Evolutionary conservation across 1,140 invertebrate genomes (phyloP), one percentile per base, ranked within the genome.

Genomic region (Panonychus citri): DNA sequence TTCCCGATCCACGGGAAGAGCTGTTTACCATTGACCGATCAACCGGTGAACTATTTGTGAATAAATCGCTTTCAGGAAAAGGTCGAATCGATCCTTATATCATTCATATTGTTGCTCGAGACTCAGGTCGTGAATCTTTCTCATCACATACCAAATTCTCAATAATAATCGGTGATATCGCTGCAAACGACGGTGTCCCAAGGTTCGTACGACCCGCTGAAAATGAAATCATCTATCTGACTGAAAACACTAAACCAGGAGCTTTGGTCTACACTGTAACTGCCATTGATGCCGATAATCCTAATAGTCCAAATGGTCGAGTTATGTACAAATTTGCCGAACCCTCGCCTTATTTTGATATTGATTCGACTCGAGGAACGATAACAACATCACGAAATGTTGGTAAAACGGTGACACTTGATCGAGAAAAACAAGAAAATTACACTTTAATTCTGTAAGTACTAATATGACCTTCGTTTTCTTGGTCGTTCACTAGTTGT

Each of bases 181-280:
- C 82, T 42, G 78, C 78, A 55, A 86, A 86, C 64, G 83, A 86
- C 66, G 83, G 83, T 0, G 78, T 85, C 8, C 83, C 83, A 0
- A 70, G 75, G 8, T 84, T 86, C 60, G 75, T 83, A 8, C 70
- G 76, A 46, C 82, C 82, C 0, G 75, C 75, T 4, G 66, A 76
- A 0, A 78, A 81, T n/a, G 80, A 85, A 66, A 67, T 76, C 5
- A 77, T 81, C 1, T 75, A 74, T 61, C 71, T 84, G n/a, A 74
- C 77, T 5, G 82, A 85, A 63, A 72, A 70, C 60, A 64, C 66
- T 27, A 63, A 61, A 10, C 52, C 64, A 4, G 64, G 63, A 3
- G 63, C 64, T 37, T 53, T 62, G 8, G 64, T 71, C 1, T 64
- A 64, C 15, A 59, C 65, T 52, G 65, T 68, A n/a, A 42, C 58